Evolutionary conservation across 2,113 vertebrate genomes (phyloP), one percentile per base, ranked within the genome.

Genomic region (Terrapene triunguis): DNA sequence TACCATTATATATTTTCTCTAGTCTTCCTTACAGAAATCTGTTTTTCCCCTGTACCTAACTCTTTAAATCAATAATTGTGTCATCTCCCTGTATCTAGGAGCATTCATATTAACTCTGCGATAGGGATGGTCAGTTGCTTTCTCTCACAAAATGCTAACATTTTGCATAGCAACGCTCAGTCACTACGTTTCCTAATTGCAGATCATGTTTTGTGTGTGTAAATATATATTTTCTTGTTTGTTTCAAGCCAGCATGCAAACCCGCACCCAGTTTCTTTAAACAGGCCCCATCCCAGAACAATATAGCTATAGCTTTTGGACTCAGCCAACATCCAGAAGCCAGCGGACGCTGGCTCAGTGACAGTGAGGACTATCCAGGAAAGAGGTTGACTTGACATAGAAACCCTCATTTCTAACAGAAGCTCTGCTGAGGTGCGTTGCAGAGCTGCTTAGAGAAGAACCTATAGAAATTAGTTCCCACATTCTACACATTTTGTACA

Each of bases 201-300:
- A 90, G 81, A 85, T 59, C 24, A 21, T 7, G 0, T 79, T 90
- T 84, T 88, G 74, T 84, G 86, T 32, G 11, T 85, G n/a, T 42
- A 50, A 82, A 87, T 82, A 80, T 24, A 10, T 50, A 55, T 95
- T 93, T 90, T 95, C 44, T 92, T 88, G 85, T 62, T 86, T 35
- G 50, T 89, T 89, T 87, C 69, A 12, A 89, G 51, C 29, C 25
- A 69, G 82, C 84, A 29, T n/a, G 76, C 16, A 47, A 82, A 93
- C 35, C 80, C 57, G 10, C n/a, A 53, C 17, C 76, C 74, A 96
- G 85, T 79, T 72, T 44, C 13, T 87, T 57, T 85, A 10, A 84
- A 44, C 13, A 85, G 57, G 24, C 5, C 69, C 78, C 53, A 9
- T 47, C 2, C 12, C 21, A 55, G 87, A 2, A 9, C 10, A 1